Evolutionary conservation across 2,113 vertebrate species (phyloP), one percentile per base, ranked within the genome.

Genomic region (Halichoeres trimaculatus): DNA sequence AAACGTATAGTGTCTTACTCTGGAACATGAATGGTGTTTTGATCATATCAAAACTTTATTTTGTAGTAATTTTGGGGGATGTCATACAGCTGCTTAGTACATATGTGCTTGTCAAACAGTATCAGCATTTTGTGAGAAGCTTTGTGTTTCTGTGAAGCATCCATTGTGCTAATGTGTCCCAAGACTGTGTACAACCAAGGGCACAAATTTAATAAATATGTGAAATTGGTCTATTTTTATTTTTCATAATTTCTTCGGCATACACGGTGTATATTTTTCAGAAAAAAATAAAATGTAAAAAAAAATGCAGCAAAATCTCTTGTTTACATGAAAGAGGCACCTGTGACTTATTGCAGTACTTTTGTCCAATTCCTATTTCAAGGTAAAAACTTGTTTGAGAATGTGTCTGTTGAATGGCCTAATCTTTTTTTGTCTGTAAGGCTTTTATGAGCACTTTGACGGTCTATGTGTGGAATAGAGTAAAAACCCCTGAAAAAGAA

Each of bases 151-250:
- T 69, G 70, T 87, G 56, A 74, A 54, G 59, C 30, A 60, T 76
- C 52, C 5, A 30, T 55, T 73, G 80, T 86, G 63, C 57, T 69
- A 70, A 47, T 59, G 30, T 83, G 66, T 72, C 30, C 41, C 14
- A 36, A 55, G 23, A 71, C 24, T 81, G 41, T 76, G 71, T 70
- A 40, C 36, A 56, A 60, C 3, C 43, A 64, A 81, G 22, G 20
- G 83, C 47, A 50, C 36, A 41, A 23, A 0, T 48, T 75, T 16
- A 58, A 26, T 71, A 30, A 60, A 78, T 38, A 53, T 60, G 70
- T 79, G 14, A 71, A 71, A 71, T 66, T 11, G 64, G 56, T 74
- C 53, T 80, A 80, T 76, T 84, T 89, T n/a, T n/a, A n/a, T n/a
- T 84, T 87, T 78, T 65, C 54, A 56, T 63, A 10, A 61, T 63